Conservation (phyloP, 2,888 invertebrate species). For the Nomada lathburiana region DNA sequence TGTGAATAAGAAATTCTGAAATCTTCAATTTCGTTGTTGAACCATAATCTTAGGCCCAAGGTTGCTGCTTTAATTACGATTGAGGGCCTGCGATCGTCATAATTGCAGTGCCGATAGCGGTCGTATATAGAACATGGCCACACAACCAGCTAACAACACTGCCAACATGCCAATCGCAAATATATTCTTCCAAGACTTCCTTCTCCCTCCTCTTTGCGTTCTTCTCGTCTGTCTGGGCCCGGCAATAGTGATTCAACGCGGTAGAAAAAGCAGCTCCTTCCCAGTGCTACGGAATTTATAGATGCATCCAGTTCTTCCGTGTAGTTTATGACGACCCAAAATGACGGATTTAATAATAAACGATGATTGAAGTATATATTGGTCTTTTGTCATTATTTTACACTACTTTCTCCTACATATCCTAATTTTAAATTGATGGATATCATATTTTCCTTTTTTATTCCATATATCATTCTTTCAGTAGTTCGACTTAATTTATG, state of each 20-base stretch:
- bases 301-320: background rate
- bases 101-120: conserved; percentile 98
- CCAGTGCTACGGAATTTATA: background rate
- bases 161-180: conserved; percentile 91
- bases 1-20: too few species aligned
- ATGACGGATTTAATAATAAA: background rate
- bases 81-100: conserved; percentile 86
- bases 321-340: background rate
- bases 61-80: background rate
- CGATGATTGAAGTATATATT: background rate
- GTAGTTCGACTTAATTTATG: too few species aligned
- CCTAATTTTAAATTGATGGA: too few species aligned
- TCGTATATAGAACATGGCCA: conserved; percentile 88
- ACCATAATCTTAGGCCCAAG: background rate
- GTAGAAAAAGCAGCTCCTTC: conserved; percentile 7
- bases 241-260: background rate
- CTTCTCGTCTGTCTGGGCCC: background rate
- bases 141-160: conserved; percentile 99
- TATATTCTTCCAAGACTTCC: conserved; percentile 31
- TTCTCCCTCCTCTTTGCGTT: conserved; percentile 1
- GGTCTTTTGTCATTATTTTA: background rate
- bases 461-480: too few species aligned
- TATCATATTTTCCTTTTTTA: too few species aligned
- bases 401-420: too few species aligned
- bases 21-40: too few species aligned